Conservation (phyloP, 2,888 invertebrate genomes). For the Mimachlamys varia region DNA sequence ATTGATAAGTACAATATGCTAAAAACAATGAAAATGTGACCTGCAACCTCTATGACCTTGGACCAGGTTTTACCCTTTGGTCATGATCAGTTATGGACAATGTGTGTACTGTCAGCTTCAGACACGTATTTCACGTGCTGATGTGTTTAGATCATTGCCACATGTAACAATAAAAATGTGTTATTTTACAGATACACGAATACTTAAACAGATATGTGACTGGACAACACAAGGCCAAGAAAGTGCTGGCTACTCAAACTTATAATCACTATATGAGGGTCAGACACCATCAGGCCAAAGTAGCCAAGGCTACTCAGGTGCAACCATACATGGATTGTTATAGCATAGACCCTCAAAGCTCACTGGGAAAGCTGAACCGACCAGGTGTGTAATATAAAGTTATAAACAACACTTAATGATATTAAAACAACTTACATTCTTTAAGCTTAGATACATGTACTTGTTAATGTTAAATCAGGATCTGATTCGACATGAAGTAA, state of each 20-base stretch:
- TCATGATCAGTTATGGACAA: too few relatives aligned
- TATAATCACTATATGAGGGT: not conserved
- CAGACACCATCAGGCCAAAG: not conserved
- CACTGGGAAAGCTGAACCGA: not conserved
- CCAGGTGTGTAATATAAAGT: not conserved
- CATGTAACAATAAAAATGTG: not conserved
- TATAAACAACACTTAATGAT: not conserved
- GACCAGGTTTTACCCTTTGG: too few relatives aligned
- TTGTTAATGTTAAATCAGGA: too few relatives aligned
- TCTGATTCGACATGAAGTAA: too few relatives aligned
- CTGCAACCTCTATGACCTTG: too few relatives aligned
- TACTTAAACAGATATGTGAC: constrained; percentile 4
- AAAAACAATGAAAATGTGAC: too few relatives aligned
- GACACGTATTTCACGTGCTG: too few relatives aligned
- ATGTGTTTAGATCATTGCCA: too few relatives aligned
- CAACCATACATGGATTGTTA: not conserved
- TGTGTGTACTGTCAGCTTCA: too few relatives aligned
- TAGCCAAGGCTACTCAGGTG: not conserved
- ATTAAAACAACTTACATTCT: too few relatives aligned
- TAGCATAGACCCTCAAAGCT: not conserved
- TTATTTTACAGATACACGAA: constrained; percentile 7
- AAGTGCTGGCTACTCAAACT: not conserved
- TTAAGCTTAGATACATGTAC: too few relatives aligned
- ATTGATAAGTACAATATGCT: too few relatives aligned
- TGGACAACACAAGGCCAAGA: not conserved